Evolutionary conservation across 2,113 vertebrate species (phyloP).

Genomic region (Hemiprocne comata): DNA sequence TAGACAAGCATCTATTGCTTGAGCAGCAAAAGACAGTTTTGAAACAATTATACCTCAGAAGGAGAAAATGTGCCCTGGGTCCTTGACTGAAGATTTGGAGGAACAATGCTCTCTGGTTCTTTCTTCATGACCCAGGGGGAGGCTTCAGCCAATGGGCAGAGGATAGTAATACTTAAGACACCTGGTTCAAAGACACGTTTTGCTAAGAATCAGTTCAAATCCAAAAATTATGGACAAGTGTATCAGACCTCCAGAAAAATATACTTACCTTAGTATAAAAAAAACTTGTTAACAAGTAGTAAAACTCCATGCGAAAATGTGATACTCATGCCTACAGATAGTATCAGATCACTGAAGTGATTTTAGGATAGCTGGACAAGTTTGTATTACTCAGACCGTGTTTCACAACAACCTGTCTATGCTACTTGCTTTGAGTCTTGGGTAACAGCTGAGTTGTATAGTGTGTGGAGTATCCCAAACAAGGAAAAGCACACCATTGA

Average conservation of each 20-base stretch:
- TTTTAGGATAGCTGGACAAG: not conserved
- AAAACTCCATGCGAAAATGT: not conserved
- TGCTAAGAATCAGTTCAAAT: not conserved
- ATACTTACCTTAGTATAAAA: not conserved
- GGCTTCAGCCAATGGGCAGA: constrained; percentile 78
- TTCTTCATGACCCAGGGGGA: constrained; percentile 84
- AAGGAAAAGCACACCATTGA: not conserved
- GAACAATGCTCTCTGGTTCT: constrained; percentile 79
- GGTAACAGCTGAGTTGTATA: not conserved
- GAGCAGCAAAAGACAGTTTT: not conserved
- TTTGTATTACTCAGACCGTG: not conserved
- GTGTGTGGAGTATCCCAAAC: not conserved
- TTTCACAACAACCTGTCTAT: not conserved
- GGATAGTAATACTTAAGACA: constrained; percentile 81
- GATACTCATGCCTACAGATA: not conserved
- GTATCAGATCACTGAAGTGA: not conserved
- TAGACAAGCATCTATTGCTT: not conserved
- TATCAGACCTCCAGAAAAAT: not conserved
- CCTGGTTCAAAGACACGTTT: constrained; percentile 72
- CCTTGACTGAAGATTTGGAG: constrained; percentile 80
- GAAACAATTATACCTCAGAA: constrained; percentile 77
- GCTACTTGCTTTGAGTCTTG: not conserved
- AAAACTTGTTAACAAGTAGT: not conserved
- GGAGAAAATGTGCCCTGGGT: constrained; percentile 75
- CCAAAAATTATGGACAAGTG: not conserved